Conservation (phyloP, 2,113 vertebrate genomes). For the Leucoraja erinaceus region DNA sequence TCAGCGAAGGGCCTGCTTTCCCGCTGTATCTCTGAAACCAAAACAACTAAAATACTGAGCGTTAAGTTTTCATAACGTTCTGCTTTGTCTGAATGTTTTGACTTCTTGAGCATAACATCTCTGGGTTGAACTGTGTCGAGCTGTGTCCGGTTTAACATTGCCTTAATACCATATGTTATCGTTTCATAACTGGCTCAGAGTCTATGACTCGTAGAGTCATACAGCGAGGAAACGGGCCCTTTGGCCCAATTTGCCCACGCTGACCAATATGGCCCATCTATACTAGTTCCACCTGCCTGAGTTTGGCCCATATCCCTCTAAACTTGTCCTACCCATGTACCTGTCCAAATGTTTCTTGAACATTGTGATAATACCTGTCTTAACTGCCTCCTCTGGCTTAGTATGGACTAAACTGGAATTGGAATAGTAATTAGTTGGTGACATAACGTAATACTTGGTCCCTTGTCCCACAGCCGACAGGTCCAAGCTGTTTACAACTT, state of each 20-base stretch:
- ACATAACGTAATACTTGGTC: neutral
- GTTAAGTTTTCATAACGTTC: neutral
- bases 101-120: neutral
- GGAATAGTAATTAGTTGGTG: neutral
- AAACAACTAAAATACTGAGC: neutral
- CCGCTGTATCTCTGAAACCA: too few relatives aligned
- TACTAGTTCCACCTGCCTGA: too few relatives aligned
- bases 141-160: neutral
- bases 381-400: too few relatives aligned
- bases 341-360: too few relatives aligned
- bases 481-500: neutral
- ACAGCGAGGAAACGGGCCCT: too few relatives aligned
- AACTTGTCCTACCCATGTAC: too few relatives aligned
- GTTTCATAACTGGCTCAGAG: neutral
- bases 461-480: neutral
- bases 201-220: too few relatives aligned
- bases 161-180: neutral
- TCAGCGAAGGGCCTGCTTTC: too few relatives aligned
- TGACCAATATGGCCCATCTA: too few relatives aligned
- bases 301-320: too few relatives aligned
- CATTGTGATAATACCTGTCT: too few relatives aligned
- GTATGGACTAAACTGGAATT: neutral
- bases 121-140: neutral
- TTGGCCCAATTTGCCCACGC: too few relatives aligned
- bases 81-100: neutral